Conservation (phyloP, 92 coral and sea anemone species). For the Plumapathes pennacea region DNA sequence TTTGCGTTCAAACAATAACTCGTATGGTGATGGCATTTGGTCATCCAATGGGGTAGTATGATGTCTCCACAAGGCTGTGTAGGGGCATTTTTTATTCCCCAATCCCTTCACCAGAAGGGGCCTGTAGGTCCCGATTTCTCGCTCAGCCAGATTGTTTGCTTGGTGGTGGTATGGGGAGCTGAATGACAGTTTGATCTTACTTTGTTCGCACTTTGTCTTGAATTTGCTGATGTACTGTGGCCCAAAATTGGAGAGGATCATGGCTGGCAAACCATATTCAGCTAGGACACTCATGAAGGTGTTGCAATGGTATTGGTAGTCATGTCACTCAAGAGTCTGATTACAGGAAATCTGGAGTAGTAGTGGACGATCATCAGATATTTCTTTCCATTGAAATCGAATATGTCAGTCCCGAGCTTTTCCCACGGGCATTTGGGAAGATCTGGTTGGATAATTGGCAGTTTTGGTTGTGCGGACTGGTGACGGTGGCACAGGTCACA, state of each 20-base stretch:
- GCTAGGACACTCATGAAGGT: constrained; percentile 46
- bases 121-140: constrained; percentile 33
- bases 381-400: constrained; percentile 11
- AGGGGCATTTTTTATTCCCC: constrained; percentile 41
- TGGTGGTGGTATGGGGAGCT: constrained; percentile 62
- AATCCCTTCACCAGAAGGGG: constrained; percentile 36
- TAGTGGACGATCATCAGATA: constrained; percentile 30
- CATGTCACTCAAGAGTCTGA: constrained; percentile 45
- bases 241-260: constrained; percentile 33
- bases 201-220: constrained; percentile 30
- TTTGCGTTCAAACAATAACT: constrained; percentile 13
- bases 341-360: constrained; percentile 29
- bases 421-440: constrained; percentile 47
- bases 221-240: constrained; percentile 36
- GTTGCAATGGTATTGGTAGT: constrained; percentile 27
- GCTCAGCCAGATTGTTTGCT: constrained; percentile 10
- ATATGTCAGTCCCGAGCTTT: constrained; percentile 38
- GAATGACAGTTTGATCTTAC: constrained; percentile 23
- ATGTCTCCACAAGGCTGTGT: constrained; percentile 45
- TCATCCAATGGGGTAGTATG: constrained; percentile 13
- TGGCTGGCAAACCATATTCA: constrained; percentile 32
- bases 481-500: constrained; percentile 45
- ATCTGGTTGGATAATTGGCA: constrained; percentile 51
- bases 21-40: constrained; percentile 26
- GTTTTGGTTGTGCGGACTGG: constrained; percentile 40